Evolutionary conservation across 2,797 vertebrate species (phyloP).

Genomic region (Loriculus beryllinus): DNA sequence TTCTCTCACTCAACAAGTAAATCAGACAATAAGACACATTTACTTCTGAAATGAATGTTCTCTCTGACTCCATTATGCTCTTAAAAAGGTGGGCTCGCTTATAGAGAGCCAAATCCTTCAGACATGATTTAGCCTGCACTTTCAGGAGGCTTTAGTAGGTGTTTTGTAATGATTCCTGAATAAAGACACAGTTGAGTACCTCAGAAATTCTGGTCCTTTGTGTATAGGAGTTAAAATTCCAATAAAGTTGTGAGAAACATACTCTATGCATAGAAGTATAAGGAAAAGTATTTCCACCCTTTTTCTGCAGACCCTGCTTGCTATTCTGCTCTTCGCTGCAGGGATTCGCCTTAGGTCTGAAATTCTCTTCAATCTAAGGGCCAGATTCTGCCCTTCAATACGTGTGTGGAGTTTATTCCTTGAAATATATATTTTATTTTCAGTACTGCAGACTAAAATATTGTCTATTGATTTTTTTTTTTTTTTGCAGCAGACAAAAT

Average conservation of each 20-base stretch:
- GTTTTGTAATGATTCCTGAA: conserved; percentile 28
- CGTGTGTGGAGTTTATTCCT: conserved; percentile 35
- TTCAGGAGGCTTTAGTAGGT: conserved; percentile 14
- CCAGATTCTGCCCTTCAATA: conserved; percentile 15
- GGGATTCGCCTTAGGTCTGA: conserved; percentile 45
- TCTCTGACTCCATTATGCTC: conserved; percentile 63
- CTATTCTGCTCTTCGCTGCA: conserved; percentile 31
- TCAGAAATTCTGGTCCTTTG: conserved; percentile 39
- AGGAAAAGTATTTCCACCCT: conserved; percentile 39
- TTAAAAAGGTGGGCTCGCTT: conserved; percentile 62
- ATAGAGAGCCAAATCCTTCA: conserved; percentile 24
- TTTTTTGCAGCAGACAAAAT: conserved; percentile 4
- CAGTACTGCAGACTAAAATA: conserved; percentile 35
- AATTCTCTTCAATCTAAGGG: conserved; percentile 16
- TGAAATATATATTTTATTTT: conserved; percentile 41
- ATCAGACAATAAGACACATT: conserved; percentile 36
- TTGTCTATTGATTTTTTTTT: conserved; percentile 35
- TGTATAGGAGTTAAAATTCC: conserved; percentile 65
- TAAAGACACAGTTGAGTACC: neutral
- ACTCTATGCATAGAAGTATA: conserved; percentile 62
- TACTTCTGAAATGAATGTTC: conserved; percentile 65
- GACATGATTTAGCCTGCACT: conserved; percentile 12
- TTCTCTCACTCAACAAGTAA: conserved; percentile 36
- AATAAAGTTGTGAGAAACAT: conserved; percentile 59
- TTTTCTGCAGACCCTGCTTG: conserved; percentile 11